Evolutionary conservation across 1,140 invertebrate genomes (phyloP), one percentile per base, ranked within the genome.

Genomic region (Hylyphantes graminicola): DNA sequence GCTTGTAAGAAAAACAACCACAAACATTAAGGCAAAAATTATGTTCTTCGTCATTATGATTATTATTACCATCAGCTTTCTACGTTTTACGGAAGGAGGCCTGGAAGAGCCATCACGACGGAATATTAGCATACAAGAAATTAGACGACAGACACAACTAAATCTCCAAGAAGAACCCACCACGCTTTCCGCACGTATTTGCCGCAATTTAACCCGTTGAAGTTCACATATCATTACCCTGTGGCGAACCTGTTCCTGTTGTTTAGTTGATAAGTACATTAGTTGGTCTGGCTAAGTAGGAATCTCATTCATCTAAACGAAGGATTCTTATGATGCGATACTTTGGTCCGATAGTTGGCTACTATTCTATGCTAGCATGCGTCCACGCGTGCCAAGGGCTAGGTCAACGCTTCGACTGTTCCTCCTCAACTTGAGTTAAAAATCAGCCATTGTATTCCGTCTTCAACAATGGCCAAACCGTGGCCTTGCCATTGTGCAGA

Each of bases 151-250:
- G 61, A 73, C 79, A 70, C 21, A 80, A 65, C 70, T 21, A 21
- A 63, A 57, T 63, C 21, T n/a, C 6, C 21, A 64, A 76, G 35
- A 35, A 35, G 35, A 35, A 2, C 35, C 35, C 35, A 35, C 35
- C 35, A 65, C 65, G 15, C 79, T 81, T 55, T 83, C 80, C 55
- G 68, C 80, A 82, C 70, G 80, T 82, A 74, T 75, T 50, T 55
- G 15, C 53, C 48, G 59, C 72, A 83, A 83, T 83, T 83, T 83
- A 83, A 75, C 80, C 72, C 63, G 70, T 75, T 83, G 80, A 65
- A 83, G 80, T 83, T 83, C 80, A 83, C 80, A 83, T 83, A 74
- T 83, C 80, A 72, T 75, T 72, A 74, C 80, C 80, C 80, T 65
- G 80, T 83, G 80, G 80, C 80, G 61, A 83, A 83, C 80, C 80